Evolutionary conservation across 2,888 invertebrate species (phyloP).

Genomic region (Saturnia pavonia): DNA sequence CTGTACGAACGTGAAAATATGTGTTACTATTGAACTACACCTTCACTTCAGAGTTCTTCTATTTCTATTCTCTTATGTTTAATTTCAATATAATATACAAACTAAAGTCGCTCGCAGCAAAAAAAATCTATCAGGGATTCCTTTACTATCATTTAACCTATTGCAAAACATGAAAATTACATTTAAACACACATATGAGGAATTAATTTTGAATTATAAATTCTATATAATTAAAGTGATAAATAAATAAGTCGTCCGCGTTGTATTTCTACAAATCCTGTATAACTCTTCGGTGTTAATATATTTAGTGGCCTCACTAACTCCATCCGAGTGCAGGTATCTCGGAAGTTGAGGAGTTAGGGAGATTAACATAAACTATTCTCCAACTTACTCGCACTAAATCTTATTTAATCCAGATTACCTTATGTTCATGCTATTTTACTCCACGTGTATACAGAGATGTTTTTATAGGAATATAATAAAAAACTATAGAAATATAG

Average conservation of each 20-base stretch:
- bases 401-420: slow-evolving; percentile 2
- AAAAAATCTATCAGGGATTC: too few species aligned
- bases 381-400: not conserved
- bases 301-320: slow-evolving; percentile 6
- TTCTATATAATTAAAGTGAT: too few species aligned
- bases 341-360: slow-evolving; percentile 19
- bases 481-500: too few species aligned
- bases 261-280: not conserved
- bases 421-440: not conserved
- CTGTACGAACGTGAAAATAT: slow-evolving; percentile 13
- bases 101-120: too few species aligned
- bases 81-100: too few species aligned
- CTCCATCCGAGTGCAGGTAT: slow-evolving; percentile 17
- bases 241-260: not conserved
- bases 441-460: not conserved
- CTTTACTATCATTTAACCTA: too few species aligned
- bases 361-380: not conserved
- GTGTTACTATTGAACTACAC: slow-evolving; percentile 5
- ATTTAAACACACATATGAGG: too few species aligned
- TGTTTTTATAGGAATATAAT: not conserved
- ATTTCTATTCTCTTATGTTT: not conserved
- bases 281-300: not conserved
- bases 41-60: too few species aligned
- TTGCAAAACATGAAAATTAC: too few species aligned
- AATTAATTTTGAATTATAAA: too few species aligned